Percentiles rank a stretch among this genome's conserved stretches.
Evolutionary conservation across 2,797 vertebrate genomes (phyloP).

Genomic region (Spinibarbus caldwelli): DNA sequence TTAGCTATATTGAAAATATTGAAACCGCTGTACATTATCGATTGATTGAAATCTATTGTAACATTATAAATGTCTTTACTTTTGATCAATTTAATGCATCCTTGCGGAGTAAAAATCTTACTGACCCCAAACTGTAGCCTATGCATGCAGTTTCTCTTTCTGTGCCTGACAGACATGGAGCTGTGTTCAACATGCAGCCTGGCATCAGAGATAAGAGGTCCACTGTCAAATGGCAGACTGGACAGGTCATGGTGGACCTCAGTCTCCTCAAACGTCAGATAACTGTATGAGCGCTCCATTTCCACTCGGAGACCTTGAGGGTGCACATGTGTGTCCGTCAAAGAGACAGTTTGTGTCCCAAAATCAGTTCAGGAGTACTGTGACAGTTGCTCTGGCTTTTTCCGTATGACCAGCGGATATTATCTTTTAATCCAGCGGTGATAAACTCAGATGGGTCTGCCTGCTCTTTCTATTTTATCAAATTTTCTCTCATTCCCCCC

Average conservation of each 20-base stretch:
- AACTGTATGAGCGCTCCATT: background rate
- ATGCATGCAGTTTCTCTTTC: constrained; percentile 45
- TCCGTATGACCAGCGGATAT: constrained; percentile 38
- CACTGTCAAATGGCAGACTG: constrained; percentile 59
- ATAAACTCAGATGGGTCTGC: constrained; percentile 56
- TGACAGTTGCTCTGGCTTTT: constrained; percentile 61
- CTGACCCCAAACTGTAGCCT: background rate
- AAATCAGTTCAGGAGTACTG: constrained; percentile 40
- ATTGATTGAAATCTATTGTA: background rate
- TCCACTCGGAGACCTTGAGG: background rate
- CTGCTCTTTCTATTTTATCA: constrained; percentile 31
- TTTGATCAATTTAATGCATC: background rate
- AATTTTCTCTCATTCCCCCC: constrained; percentile 16
- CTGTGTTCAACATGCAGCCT: constrained; percentile 50
- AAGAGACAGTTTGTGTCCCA: constrained; percentile 26
- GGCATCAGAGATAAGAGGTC: constrained; percentile 68
- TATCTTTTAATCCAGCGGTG: constrained; percentile 40
- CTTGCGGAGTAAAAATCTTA: background rate
- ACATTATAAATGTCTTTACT: background rate
- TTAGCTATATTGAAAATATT: background rate
- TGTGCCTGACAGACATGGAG: constrained; percentile 41
- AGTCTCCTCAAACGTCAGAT: constrained; percentile 10
- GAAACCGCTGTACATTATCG: background rate
- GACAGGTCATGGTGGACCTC: constrained; percentile 25
- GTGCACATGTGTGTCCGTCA: constrained; percentile 17